A percentile compares a stretch with the other conserved stretches of the same genome.
phyloP scores from a whole-genome alignment of 2,888 invertebrate species.

The Meliscaeva auricollis region DNA sequence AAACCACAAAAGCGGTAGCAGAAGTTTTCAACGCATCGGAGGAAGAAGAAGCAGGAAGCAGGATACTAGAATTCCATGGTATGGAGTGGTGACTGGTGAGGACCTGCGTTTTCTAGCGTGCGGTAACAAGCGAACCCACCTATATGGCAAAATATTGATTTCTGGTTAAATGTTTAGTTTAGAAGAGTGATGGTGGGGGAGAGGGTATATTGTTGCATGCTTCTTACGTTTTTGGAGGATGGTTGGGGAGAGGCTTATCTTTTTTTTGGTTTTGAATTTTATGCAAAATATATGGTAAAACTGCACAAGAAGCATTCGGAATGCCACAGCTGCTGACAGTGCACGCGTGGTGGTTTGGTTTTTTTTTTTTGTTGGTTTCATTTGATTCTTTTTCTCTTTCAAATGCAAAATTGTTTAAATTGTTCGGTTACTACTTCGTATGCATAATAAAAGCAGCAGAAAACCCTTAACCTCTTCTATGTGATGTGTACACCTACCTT shows the following conservation, averaged over 20 bases:
- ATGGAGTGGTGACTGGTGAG: slow-evolving; percentile 1
- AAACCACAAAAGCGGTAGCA: slow-evolving; percentile 63
- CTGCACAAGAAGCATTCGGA: slow-evolving; percentile 52
- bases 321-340: slow-evolving; percentile 65
- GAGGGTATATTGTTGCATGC: slow-evolving; percentile 23
- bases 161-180: slow-evolving; percentile 56
- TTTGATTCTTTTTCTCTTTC: slow-evolving; percentile 11
- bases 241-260: no score
- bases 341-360: slow-evolving; percentile 8
- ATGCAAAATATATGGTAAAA: slow-evolving; percentile 25
- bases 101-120: slow-evolving; percentile 50
- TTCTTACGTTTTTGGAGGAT: slow-evolving; percentile 15
- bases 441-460: slow-evolving; percentile 44
- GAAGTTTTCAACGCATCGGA: slow-evolving; percentile 57
- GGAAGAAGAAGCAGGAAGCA: slow-evolving; percentile 48
- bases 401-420: slow-evolving; percentile 68
- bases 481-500: not conserved
- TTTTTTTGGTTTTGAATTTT: slow-evolving; percentile 42
- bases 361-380: slow-evolving; percentile 32
- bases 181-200: not conserved
- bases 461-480: slow-evolving; percentile 11
- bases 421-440: slow-evolving; percentile 48
- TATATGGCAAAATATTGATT: slow-evolving; percentile 64
- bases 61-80: slow-evolving; percentile 37
- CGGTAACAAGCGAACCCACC: not conserved